A percentile compares a stretch with the other conserved stretches of the same genome.
These are phyloP conservation scores for Hirtodrosophila histrioides DNA, from an alignment of 2,888 invertebrate genomes.

Conservation along the genomic window DNA sequence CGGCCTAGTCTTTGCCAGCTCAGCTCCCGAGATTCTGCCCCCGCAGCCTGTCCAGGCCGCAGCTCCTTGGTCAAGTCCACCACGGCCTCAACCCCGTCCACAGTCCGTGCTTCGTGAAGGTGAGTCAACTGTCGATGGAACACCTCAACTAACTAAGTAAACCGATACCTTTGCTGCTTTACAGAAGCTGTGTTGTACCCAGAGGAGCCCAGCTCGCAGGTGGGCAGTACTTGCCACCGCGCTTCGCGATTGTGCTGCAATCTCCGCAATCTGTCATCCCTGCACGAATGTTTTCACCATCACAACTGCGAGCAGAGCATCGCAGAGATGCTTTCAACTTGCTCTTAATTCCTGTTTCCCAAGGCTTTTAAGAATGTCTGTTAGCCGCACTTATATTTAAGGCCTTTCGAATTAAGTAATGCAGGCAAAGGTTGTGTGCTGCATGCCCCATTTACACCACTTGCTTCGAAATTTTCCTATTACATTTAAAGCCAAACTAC, in stretches of 20 bases:
- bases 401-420: not conserved
- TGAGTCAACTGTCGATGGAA: conserved; percentile 22
- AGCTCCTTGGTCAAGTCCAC: not conserved
- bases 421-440: not conserved
- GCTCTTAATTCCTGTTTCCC: conserved; percentile 43
- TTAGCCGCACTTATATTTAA: conserved; percentile 5
- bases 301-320: conserved; percentile 85
- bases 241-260: conserved; percentile 90
- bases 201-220: conserved; percentile 29
- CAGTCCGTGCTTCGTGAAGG: conserved; percentile 29
- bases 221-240: conserved; percentile 86
- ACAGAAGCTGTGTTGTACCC: conserved; percentile 53
- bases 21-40: not conserved
- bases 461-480: conserved; percentile 9
- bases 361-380: not conserved
- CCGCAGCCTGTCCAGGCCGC: not conserved
- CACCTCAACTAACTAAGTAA: not conserved
- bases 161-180: not conserved
- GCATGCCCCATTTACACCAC: not conserved
- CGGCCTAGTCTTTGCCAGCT: conserved; percentile 4
- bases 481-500: not conserved
- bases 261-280: conserved; percentile 83
- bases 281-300: conserved; percentile 88
- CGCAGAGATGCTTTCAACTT: conserved; percentile 46
- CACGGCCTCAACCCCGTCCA: not conserved